A percentile compares a stretch with the other conserved stretches of the same genome.
Conservation (phyloP, 2,797 vertebrate genomes). For the Scleropages formosus region DNA sequence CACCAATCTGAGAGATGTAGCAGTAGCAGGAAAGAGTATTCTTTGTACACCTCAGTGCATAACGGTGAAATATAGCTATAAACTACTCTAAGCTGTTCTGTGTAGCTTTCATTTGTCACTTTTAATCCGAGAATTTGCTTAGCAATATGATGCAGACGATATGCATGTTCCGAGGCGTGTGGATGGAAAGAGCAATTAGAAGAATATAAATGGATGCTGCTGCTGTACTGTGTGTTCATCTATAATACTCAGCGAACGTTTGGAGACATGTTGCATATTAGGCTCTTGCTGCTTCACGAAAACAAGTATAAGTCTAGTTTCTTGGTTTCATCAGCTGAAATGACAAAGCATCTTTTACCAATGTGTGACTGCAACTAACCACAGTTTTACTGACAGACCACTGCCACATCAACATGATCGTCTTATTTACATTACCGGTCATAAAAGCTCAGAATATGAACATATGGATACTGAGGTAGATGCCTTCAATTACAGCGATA, state of each 20-base stretch:
- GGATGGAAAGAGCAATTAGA: not conserved
- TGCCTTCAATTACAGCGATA: conserved; percentile 52
- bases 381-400: conserved; percentile 22
- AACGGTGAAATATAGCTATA: too few species aligned
- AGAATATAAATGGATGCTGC: not conserved
- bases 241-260: not conserved
- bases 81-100: too few species aligned
- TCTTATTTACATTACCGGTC: conserved; percentile 20
- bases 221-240: not conserved
- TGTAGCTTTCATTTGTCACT: too few species aligned
- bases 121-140: too few species aligned
- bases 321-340: not conserved
- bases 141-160: too few species aligned
- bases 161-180: too few species aligned
- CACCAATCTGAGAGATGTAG: not conserved
- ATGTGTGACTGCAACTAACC: not conserved
- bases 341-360: not conserved
- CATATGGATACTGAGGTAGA: conserved; percentile 67
- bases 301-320: not conserved
- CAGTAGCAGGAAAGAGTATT: too few species aligned
- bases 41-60: too few species aligned
- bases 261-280: not conserved
- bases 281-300: not conserved
- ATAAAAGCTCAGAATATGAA: conserved; percentile 50
- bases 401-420: conserved; percentile 32